A percentile compares a stretch with the other conserved stretches of the same genome.
Evolutionary conservation across 2,888 invertebrate genomes (phyloP).

Genomic region (Nemapogon koenigi): DNA sequence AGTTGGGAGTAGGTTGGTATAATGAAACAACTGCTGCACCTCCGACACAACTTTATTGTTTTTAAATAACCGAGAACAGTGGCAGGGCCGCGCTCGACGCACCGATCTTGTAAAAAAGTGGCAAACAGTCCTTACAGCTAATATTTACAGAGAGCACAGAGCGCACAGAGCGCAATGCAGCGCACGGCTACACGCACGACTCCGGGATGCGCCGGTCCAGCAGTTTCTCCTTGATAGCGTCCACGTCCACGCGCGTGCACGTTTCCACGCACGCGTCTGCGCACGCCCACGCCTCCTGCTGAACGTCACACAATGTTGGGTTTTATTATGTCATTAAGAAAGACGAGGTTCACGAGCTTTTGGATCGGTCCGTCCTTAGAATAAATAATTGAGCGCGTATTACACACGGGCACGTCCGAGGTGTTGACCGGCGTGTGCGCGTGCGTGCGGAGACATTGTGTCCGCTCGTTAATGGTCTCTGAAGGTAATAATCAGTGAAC

Average conservation of each 20-base stretch:
- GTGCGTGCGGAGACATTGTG: too few species aligned
- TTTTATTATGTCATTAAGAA: too few species aligned
- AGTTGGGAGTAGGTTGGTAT: too few species aligned
- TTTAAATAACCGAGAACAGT: background rate
- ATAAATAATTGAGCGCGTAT: too few species aligned
- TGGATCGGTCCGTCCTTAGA: too few species aligned
- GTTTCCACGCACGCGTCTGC: conserved; percentile 26
- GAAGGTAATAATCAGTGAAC: too few species aligned
- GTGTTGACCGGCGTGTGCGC: too few species aligned
- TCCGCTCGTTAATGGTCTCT: too few species aligned
- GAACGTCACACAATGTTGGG: background rate
- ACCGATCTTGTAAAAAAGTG: conserved; percentile 57
- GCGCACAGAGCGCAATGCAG: conserved; percentile 29
- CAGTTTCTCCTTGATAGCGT: conserved; percentile 86
- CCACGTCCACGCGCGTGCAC: conserved; percentile 68
- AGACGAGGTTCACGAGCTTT: too few species aligned
- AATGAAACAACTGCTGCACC: too few species aligned
- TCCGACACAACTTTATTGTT: background rate
- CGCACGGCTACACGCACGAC: conserved; percentile 86
- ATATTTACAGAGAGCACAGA: conserved; percentile 34
- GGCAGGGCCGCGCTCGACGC: background rate
- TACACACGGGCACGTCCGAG: too few species aligned
- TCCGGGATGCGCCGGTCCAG: conserved; percentile 88
- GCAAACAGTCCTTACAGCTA: conserved; percentile 57
- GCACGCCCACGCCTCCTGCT: background rate